These are phyloP conservation scores for Cheilinus undulatus DNA, from an alignment of 2,113 vertebrate genomes.

Conservation along the genomic window DNA sequence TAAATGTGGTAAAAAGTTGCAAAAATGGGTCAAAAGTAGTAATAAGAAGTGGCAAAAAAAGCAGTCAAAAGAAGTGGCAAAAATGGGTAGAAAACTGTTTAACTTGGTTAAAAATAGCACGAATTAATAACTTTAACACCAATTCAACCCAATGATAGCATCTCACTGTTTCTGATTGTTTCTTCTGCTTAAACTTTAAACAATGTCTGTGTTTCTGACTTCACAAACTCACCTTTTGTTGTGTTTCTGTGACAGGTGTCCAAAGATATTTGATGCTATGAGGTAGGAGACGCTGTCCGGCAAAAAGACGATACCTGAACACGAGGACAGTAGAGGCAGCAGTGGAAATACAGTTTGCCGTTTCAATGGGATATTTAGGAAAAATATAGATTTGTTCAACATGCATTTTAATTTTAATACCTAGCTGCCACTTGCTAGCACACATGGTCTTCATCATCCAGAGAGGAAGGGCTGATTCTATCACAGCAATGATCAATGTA, in stretches of 20 bases:
- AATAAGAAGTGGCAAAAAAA: too few species aligned
- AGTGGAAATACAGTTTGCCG: background rate
- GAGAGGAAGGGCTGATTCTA: constrained; percentile 91
- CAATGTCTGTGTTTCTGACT: background rate
- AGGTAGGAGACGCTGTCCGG: constrained; percentile 28
- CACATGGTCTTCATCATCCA: constrained; percentile 98
- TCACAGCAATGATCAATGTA: constrained; percentile 85
- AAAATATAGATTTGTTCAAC: too few species aligned
- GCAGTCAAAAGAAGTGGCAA: too few species aligned
- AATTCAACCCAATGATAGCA: too few species aligned
- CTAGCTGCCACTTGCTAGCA: constrained; percentile 91
- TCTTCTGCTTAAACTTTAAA: too few species aligned
- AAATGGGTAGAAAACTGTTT: too few species aligned
- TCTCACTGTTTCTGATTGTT: too few species aligned
- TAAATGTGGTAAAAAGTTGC: too few species aligned
- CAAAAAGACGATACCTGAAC: constrained; percentile 20
- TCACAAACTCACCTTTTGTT: background rate
- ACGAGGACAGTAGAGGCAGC: background rate
- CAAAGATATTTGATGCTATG: constrained; percentile 18
- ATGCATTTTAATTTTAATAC: constrained; percentile 72
- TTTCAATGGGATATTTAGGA: too few species aligned
- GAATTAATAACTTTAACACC: too few species aligned
- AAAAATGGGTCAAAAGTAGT: too few species aligned
- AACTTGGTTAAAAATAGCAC: too few species aligned
- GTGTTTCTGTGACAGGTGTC: constrained; percentile 10